A percentile compares a stretch with the other conserved stretches of the same genome.
Conservation (phyloP, 2,888 invertebrate species). For the Thymelicus lineola region DNA sequence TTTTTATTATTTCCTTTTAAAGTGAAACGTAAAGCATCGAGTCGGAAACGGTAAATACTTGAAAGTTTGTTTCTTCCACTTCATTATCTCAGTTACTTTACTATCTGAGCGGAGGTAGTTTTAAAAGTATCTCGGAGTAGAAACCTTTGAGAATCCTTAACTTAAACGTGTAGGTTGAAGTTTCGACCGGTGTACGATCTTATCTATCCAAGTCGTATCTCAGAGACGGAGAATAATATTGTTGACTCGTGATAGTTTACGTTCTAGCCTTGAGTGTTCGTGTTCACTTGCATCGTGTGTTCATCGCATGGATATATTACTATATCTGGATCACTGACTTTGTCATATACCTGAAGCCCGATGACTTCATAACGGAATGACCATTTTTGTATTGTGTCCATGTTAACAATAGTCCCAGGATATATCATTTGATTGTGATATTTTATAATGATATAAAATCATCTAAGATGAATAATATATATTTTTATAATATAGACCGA, state of each 20-base stretch:
- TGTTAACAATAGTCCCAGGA: too few relatives aligned
- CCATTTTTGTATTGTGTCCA: neutral
- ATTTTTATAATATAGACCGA: too few relatives aligned
- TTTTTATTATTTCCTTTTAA: neutral
- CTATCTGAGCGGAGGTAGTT: constrained; percentile 25
- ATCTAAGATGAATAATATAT: too few relatives aligned
- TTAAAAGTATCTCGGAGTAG: constrained; percentile 37
- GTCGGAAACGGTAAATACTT: constrained; percentile 28
- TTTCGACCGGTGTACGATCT: constrained; percentile 23
- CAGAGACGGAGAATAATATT: constrained; percentile 16
- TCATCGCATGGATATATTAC: neutral
- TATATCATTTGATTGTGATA: too few relatives aligned
- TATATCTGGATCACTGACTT: too few relatives aligned
- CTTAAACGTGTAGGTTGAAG: constrained; percentile 32
- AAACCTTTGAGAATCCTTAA: constrained; percentile 38
- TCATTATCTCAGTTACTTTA: constrained; percentile 33
- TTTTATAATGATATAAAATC: too few relatives aligned
- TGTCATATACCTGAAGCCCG: too few relatives aligned
- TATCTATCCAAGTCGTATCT: constrained; percentile 15
- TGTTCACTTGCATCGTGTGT: neutral
- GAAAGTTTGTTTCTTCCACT: constrained; percentile 36
- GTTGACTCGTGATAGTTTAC: constrained; percentile 4
- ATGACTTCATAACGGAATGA: too few relatives aligned
- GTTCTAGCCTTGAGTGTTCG: neutral
- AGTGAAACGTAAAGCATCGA: neutral